phyloP scores from a whole-genome alignment of 2,113 vertebrate genomes.

The Leuciscus idus region DNA sequence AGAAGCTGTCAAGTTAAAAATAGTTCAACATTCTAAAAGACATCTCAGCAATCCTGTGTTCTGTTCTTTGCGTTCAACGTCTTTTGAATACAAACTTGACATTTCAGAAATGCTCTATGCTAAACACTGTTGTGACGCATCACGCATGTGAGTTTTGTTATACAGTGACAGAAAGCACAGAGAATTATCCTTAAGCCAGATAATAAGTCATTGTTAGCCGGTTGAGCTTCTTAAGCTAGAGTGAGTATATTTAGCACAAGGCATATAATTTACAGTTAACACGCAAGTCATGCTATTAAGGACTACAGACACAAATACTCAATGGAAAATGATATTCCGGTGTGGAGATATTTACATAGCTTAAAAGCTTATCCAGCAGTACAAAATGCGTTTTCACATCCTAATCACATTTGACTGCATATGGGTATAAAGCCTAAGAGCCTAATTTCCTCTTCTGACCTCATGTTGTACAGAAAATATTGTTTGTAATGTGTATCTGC shows the following conservation, averaged over 20 bases:
- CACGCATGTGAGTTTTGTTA: neutral
- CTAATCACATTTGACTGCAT: slow-evolving; percentile 12
- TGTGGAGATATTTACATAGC: slow-evolving; percentile 12
- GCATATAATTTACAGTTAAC: slow-evolving; percentile 30
- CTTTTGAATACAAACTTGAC: neutral
- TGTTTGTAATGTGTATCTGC: slow-evolving; percentile 26
- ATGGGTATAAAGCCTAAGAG: neutral
- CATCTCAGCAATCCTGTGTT: neutral
- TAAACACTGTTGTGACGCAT: neutral
- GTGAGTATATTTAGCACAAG: slow-evolving; percentile 36
- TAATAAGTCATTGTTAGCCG: slow-evolving; percentile 25
- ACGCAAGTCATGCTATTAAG: slow-evolving; percentile 16
- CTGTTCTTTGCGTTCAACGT: neutral
- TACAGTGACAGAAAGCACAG: slow-evolving; percentile 13
- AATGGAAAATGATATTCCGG: slow-evolving; percentile 1
- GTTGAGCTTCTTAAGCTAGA: slow-evolving; percentile 20
- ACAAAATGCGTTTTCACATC: neutral
- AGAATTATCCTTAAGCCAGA: slow-evolving; percentile 34
- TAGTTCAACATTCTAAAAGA: neutral
- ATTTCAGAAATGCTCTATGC: neutral
- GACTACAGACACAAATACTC: slow-evolving; percentile 36
- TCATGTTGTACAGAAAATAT: slow-evolving; percentile 36
- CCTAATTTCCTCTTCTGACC: slow-evolving; percentile 26
- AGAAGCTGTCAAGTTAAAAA: neutral
- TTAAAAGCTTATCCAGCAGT: slow-evolving; percentile 8